Evolutionary conservation across 2,888 invertebrate species (phyloP).

Genomic region (Hirtodrosophila trivittata): DNA sequence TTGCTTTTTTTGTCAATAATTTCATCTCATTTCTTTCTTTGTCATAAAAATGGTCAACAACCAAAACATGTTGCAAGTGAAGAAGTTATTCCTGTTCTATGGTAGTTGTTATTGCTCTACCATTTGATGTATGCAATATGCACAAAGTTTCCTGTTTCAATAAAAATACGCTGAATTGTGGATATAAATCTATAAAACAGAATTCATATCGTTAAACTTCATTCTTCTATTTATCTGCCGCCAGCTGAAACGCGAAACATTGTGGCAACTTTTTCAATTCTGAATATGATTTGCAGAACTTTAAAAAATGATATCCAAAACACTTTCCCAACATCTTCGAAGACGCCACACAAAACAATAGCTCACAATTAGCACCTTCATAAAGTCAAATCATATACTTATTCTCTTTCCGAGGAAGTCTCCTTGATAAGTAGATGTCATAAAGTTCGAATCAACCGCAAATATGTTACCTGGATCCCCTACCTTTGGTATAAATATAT

Average conservation of each 20-base stretch:
- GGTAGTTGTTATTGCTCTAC: constrained; percentile 35
- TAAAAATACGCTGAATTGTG: constrained; percentile 62
- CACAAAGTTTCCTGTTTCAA: constrained; percentile 74
- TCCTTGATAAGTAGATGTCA: background rate
- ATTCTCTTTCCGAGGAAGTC: background rate
- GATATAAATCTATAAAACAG: constrained; percentile 72
- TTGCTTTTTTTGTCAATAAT: constrained; percentile 67
- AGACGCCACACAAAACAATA: constrained; percentile 50
- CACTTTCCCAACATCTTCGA: constrained; percentile 8
- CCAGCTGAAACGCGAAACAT: too few relatives aligned
- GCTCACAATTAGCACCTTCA: constrained; percentile 70
- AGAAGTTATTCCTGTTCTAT: constrained; percentile 28
- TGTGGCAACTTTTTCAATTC: too few relatives aligned
- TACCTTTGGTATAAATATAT: background rate
- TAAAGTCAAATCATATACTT: too few relatives aligned
- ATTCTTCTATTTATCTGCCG: constrained; percentile 31
- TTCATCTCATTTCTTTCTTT: constrained; percentile 75
- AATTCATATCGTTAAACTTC: too few relatives aligned
- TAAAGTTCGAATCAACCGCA: constrained; percentile 31
- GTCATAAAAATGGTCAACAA: constrained; percentile 71
- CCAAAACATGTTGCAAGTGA: constrained; percentile 53
- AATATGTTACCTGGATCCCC: constrained; percentile 21
- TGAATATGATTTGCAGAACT: too few relatives aligned
- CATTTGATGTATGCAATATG: constrained; percentile 80
- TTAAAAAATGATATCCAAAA: too few relatives aligned